These are phyloP conservation scores for Amblyjoppa fuscipennis DNA, from an alignment of 2,888 invertebrate genomes.

Conservation along the genomic window DNA sequence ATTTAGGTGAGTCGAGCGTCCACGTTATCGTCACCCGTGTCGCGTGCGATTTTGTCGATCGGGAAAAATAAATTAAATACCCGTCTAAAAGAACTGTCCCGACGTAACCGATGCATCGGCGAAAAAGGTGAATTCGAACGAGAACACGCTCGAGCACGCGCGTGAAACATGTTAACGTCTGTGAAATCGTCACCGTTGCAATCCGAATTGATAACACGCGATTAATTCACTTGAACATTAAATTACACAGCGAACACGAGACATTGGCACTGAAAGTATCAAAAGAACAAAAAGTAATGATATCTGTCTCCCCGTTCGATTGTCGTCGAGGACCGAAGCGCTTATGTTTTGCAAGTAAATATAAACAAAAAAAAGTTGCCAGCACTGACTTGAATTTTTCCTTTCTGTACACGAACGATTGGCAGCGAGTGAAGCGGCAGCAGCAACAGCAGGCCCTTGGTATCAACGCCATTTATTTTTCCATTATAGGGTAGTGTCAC, in stretches of 20 bases:
- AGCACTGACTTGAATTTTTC: conserved; percentile 85
- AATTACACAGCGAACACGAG: neutral
- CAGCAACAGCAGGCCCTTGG: conserved; percentile 55
- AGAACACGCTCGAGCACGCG: conserved; percentile 9
- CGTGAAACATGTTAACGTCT: conserved; percentile 21
- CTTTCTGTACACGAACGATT: conserved; percentile 81
- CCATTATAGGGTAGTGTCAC: conserved; percentile 61
- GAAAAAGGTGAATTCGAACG: conserved; percentile 12
- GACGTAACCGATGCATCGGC: too few relatives aligned
- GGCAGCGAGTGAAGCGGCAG: conserved; percentile 79
- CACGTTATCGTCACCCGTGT: neutral
- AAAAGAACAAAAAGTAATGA: conserved; percentile 15
- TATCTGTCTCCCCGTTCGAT: conserved; percentile 21
- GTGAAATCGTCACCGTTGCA: neutral
- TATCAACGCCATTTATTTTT: conserved; percentile 80
- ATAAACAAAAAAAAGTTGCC: conserved; percentile 82
- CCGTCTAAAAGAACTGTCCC: neutral
- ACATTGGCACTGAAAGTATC: conserved; percentile 52
- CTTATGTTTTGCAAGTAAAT: conserved; percentile 49
- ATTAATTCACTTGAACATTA: neutral
- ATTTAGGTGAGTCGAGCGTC: neutral
- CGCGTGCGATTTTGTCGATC: neutral
- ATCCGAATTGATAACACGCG: neutral
- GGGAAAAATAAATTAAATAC: neutral
- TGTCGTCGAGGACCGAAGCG: conserved; percentile 42